Percentiles rank a stretch among this genome's conserved stretches.
These are phyloP conservation scores for Bicyclus anynana DNA, from an alignment of 1,140 invertebrate species.

Conservation along the genomic window DNA sequence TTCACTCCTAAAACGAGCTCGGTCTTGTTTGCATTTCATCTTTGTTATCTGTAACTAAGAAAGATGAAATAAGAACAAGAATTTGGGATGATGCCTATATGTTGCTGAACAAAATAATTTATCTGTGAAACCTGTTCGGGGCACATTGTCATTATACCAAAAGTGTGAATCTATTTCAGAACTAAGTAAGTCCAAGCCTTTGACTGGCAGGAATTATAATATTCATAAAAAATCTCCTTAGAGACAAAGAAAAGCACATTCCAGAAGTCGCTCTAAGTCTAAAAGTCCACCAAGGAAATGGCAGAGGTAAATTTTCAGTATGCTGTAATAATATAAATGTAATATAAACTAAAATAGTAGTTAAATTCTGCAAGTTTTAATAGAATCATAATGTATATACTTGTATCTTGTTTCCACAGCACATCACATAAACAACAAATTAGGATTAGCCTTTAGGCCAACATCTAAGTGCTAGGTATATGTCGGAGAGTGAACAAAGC, in stretches of 20 bases:
- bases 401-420: conserved; percentile 46
- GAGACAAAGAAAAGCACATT: conserved; percentile 46
- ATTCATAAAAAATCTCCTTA: conserved; percentile 49
- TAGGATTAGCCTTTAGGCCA: no score
- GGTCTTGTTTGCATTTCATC: no score
- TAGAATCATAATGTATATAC: no score
- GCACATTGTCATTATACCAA: conserved; percentile 76
- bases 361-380: background rate
- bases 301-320: conserved; percentile 44
- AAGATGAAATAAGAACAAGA: conserved; percentile 89
- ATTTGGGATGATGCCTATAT: conserved; percentile 94
- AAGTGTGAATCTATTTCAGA: conserved; percentile 56
- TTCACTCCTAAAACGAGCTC: no score
- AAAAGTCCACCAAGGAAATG: conserved; percentile 59
- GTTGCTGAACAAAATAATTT: conserved; percentile 86
- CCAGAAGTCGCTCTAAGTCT: conserved; percentile 57
- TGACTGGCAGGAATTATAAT: conserved; percentile 36
- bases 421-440: no score
- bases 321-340: no score
- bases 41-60: conserved; percentile 90
- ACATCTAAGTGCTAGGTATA: no score
- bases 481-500: no score
- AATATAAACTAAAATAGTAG: no score
- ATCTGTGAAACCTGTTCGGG: conserved; percentile 73
- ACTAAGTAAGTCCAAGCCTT: conserved; percentile 40